Percentiles rank a stretch among this genome's conserved stretches.
Conservation (phyloP, 2,113 vertebrate species). For the Sander vitreus region DNA sequence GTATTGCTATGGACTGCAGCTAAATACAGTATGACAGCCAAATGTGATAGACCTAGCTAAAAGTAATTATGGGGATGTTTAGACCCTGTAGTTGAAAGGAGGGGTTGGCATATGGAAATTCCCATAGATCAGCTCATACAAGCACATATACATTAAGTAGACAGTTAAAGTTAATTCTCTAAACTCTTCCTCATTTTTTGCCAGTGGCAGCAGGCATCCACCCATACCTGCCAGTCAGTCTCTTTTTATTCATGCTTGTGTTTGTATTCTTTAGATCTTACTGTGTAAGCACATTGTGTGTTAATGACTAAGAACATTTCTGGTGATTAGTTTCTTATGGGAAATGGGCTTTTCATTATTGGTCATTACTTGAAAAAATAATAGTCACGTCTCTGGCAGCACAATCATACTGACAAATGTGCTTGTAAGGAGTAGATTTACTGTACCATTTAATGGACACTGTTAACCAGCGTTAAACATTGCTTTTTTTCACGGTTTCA, state of each 20-base stretch:
- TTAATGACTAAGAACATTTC: not conserved
- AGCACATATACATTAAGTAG: slow-evolving; percentile 19
- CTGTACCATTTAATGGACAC: not conserved
- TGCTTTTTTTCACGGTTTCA: not conserved
- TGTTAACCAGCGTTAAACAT: slow-evolving; percentile 5
- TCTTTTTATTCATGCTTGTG: slow-evolving; percentile 16
- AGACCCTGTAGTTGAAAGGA: slow-evolving; percentile 39
- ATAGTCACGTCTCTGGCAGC: not conserved
- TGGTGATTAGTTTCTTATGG: not conserved
- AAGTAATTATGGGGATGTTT: slow-evolving; percentile 29
- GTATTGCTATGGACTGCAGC: slow-evolving; percentile 36
- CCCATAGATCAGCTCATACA: slow-evolving; percentile 40
- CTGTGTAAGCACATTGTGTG: not conserved
- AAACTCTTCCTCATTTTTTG: slow-evolving; percentile 10
- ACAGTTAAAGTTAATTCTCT: slow-evolving; percentile 2
- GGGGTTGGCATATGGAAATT: slow-evolving; percentile 52
- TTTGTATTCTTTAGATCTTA: slow-evolving; percentile 6
- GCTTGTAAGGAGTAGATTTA: not conserved
- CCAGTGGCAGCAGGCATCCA: slow-evolving; percentile 6
- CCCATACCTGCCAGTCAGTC: slow-evolving; percentile 33
- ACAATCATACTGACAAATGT: not conserved
- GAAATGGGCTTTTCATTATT: not conserved
- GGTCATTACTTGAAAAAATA: slow-evolving; percentile 8
- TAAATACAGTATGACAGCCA: slow-evolving; percentile 35
- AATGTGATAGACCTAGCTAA: slow-evolving; percentile 34